Conservation (phyloP, 2,888 invertebrate species). For the Dryococelus australis region DNA sequence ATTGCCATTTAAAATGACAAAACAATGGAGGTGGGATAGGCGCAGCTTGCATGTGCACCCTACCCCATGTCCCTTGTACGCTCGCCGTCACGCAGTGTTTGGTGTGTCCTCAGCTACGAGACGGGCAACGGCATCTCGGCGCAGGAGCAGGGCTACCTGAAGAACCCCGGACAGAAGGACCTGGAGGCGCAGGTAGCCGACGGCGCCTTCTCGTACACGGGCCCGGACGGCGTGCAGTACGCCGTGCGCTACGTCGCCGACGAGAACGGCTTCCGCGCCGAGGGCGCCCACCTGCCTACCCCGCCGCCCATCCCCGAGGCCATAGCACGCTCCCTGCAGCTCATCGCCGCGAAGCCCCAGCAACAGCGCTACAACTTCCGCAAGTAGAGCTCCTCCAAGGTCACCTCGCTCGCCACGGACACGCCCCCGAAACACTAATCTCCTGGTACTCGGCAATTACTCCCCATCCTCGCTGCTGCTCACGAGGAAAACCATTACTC, state of each 20-base stretch:
- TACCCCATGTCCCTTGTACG: too few relatives aligned
- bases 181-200: constrained; percentile 46
- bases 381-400: neutral
- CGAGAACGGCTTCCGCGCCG: constrained; percentile 81
- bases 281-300: constrained; percentile 73
- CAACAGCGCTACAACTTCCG: constrained; percentile 22
- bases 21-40: too few relatives aligned
- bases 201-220: constrained; percentile 83
- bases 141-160: constrained; percentile 66
- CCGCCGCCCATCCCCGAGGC: constrained; percentile 46
- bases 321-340: constrained; percentile 41
- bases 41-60: too few relatives aligned
- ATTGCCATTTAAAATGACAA: too few relatives aligned
- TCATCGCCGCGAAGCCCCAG: constrained; percentile 43
- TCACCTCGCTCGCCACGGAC: too few relatives aligned
- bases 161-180: constrained; percentile 61
- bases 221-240: constrained; percentile 68
- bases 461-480: too few relatives aligned
- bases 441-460: too few relatives aligned
- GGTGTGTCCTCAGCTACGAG: constrained; percentile 60
- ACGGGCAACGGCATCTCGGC: constrained; percentile 67
- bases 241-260: constrained; percentile 70
- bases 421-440: too few relatives aligned
- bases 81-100: neutral
- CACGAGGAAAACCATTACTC: too few relatives aligned